Conservation (phyloP, 92 coral and sea anemone species). For the Heteractis magnifica region DNA sequence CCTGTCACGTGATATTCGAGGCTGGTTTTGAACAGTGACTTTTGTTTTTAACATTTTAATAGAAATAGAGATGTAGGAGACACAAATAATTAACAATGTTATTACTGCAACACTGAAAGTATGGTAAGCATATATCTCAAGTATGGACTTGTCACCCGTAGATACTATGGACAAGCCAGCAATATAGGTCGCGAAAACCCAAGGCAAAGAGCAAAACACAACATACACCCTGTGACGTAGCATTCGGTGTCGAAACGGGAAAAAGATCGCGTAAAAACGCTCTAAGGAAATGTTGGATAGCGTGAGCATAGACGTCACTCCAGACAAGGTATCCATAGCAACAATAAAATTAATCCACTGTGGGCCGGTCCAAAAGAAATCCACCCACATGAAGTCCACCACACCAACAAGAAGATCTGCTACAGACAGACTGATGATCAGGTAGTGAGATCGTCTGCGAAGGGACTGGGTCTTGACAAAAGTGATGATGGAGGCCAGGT, state of each 20-base stretch:
- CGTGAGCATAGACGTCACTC: not conserved
- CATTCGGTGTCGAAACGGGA: not conserved
- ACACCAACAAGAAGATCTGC: not conserved
- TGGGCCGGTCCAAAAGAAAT: not conserved
- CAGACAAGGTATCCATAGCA: not conserved
- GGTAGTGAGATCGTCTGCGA: not conserved
- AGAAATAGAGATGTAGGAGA: slow-evolving; percentile 11
- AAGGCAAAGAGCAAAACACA: slow-evolving; percentile 16
- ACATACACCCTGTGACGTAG: not conserved
- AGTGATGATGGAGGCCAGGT: not conserved
- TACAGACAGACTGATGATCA: not conserved
- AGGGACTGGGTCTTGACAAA: not conserved
- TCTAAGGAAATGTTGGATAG: not conserved
- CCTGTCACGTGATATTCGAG: slow-evolving; percentile 25
- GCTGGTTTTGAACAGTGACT: slow-evolving; percentile 16
- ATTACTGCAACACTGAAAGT: not conserved
- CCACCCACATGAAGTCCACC: not conserved
- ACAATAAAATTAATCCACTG: not conserved
- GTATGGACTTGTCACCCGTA: not conserved
- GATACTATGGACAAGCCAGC: slow-evolving; percentile 3
- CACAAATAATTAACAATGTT: not conserved
- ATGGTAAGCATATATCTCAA: not conserved
- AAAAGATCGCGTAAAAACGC: not conserved
- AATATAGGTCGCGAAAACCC: slow-evolving; percentile 5
- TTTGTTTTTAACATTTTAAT: slow-evolving; percentile 16